These are phyloP conservation scores for Xanthorhoe spadicearia DNA, from an alignment of 2,888 invertebrate species.

Conservation along the genomic window DNA sequence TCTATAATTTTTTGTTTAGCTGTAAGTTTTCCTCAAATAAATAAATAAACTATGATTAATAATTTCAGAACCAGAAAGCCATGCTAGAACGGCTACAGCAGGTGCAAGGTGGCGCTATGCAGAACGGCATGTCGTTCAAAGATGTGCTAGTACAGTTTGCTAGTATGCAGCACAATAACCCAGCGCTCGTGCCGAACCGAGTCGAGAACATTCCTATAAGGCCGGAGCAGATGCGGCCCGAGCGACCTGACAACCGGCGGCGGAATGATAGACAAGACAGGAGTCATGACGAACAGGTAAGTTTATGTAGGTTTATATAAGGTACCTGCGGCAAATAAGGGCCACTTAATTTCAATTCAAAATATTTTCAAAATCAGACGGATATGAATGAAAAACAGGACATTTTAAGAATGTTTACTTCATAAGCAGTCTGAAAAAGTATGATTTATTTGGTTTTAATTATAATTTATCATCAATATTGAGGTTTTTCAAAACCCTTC, in stretches of 20 bases:
- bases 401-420: too few relatives aligned
- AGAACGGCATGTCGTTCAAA: constrained; percentile 86
- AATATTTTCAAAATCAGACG: too few relatives aligned
- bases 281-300: constrained; percentile 54
- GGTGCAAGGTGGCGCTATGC: constrained; percentile 77
- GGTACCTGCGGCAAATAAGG: too few relatives aligned
- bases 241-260: constrained; percentile 44
- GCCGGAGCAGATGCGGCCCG: constrained; percentile 70
- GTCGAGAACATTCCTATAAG: constrained; percentile 65
- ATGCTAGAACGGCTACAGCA: constrained; percentile 78
- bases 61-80: constrained; percentile 74
- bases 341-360: too few relatives aligned
- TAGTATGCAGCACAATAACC: constrained; percentile 78
- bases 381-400: too few relatives aligned
- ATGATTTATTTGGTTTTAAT: too few relatives aligned
- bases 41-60: background rate
- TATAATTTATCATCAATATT: too few relatives aligned
- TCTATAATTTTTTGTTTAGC: too few relatives aligned
- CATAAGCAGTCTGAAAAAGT: too few relatives aligned
- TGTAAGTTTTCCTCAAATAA: too few relatives aligned
- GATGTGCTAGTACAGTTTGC: constrained; percentile 91
- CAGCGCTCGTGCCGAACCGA: constrained; percentile 66
- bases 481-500: too few relatives aligned
- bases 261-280: constrained; percentile 50
- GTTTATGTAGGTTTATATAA: too few relatives aligned